Percentiles rank a stretch among this genome's conserved stretches.
phyloP scores from a whole-genome alignment of 2,888 invertebrate genomes.

The Tachina grossa region DNA sequence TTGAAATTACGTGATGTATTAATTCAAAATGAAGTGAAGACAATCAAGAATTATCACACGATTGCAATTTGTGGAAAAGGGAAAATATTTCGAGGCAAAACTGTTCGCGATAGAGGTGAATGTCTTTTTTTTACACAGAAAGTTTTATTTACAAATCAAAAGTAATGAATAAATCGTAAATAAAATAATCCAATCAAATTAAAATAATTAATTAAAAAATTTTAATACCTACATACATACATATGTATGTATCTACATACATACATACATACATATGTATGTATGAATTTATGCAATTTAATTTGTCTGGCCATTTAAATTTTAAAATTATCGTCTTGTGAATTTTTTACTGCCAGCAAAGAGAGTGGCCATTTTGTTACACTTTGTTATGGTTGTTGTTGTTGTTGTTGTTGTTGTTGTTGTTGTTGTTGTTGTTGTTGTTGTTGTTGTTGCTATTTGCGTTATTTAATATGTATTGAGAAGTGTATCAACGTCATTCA shows the following conservation, averaged over 20 bases:
- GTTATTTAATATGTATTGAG: neutral
- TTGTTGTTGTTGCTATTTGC: neutral
- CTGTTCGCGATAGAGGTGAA: too few species aligned
- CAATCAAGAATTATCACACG: too few species aligned
- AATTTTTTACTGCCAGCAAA: neutral
- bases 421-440: neutral
- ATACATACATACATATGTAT: neutral
- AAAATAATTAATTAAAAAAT: too few species aligned
- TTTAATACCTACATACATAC: neutral
- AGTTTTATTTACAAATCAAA: too few species aligned
- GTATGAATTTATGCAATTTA: neutral
- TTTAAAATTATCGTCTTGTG: neutral
- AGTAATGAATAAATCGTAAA: too few species aligned
- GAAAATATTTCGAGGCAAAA: too few species aligned
- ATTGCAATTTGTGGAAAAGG: too few species aligned
- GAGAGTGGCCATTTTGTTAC: slow-evolving; percentile 20
- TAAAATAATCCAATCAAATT: too few species aligned
- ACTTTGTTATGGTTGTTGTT: neutral
- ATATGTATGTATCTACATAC: neutral
- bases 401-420: neutral
- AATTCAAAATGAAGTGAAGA: too few species aligned
- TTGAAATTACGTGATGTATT: too few species aligned
- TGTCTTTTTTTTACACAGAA: too few species aligned
- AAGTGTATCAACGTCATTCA: slow-evolving; percentile 41
- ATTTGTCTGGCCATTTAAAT: slow-evolving; percentile 4